Conservation (phyloP, 2,113 vertebrate genomes). For the Ammodytes marinus region DNA sequence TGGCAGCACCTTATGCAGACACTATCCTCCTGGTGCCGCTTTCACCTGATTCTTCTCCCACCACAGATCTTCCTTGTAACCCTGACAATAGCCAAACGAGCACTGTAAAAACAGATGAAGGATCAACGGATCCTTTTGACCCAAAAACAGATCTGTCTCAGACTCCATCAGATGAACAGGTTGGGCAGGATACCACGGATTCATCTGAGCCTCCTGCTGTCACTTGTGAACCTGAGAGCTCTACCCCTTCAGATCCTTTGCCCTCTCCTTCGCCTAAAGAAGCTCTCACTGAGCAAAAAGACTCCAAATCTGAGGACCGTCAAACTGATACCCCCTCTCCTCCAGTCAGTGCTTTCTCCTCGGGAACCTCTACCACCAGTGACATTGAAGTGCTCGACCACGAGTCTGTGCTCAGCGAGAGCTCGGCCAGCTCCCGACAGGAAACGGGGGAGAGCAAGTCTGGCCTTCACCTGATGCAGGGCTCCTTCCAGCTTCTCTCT, state of each 20-base stretch:
- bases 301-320: conserved; percentile 93
- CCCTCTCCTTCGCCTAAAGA: conserved; percentile 84
- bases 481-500: conserved; percentile 96
- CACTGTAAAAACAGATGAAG: conserved; percentile 33
- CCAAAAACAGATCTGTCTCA: conserved; percentile 47
- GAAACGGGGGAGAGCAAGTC: conserved; percentile 92
- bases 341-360: conserved; percentile 96
- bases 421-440: conserved; percentile 96
- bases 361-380: conserved; percentile 98
- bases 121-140: conserved; percentile 25
- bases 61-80: conserved; percentile 44
- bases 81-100: conserved; percentile 39
- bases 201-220: conserved; percentile 36
- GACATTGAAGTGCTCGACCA: conserved; percentile 99
- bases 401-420: conserved; percentile 97
- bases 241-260: conserved; percentile 73
- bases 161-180: conserved; percentile 24
- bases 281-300: conserved; percentile 86
- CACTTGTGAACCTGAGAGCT: conserved; percentile 35
- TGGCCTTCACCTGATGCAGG: conserved; percentile 95
- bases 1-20: conserved; percentile 34
- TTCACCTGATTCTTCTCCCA: conserved; percentile 38
- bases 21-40: conserved; percentile 66
- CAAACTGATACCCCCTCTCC: conserved; percentile 98
- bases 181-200: conserved; percentile 42